Evolutionary conservation across 2,888 invertebrate genomes (phyloP), one percentile per base, ranked within the genome.

Genomic region (Diaphora mendica): DNA sequence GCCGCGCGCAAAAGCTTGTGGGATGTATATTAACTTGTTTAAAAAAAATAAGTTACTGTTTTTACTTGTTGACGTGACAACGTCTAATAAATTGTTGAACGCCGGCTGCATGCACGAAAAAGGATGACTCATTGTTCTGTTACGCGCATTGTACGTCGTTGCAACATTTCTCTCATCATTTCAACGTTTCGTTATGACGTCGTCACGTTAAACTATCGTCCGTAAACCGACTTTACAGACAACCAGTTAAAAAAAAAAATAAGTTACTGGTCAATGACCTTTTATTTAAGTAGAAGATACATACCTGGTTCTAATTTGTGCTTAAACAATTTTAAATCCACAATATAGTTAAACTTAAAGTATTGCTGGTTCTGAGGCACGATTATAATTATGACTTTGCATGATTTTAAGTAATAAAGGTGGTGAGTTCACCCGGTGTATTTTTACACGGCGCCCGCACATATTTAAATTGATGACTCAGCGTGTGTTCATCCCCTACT

Each of bases 401-500:
- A 88, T 88, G 88, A 82, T 85, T 83, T 72, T 42, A 26, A 72
- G 82, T 86, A 83, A 86, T 88, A 87, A 89, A 85, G 73, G 55
- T 71, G 71, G 75, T 79, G 75, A 74, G 77, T 77, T 80, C 76
- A 75, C 71, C 77, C 44, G 8, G 73, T 71, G 73, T 79, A 79
- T 77, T 83, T 77, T 80, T 77, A 75, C 73, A 80, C 69, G 67
- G 76, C 64, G 65, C 74, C 65, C 73, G 78, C 80, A 81, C 82
- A 82, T 87, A 87, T 87, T 88, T 86, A 82, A 83, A 83, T 71
- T 77, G 84, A 87, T 87, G 87, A 85, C 82, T 87, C 85, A 85
- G 82, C 83, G 59, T 72, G 64, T 80, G 39, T 70, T 67, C 72
- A 68, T 48, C 30, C 74, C 64, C 39, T 82, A 83, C 79, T 76